Percentiles rank a stretch among this genome's conserved stretches.
Conservation (phyloP, 2,797 vertebrate species). For the Odontamblyopus rebecca region DNA sequence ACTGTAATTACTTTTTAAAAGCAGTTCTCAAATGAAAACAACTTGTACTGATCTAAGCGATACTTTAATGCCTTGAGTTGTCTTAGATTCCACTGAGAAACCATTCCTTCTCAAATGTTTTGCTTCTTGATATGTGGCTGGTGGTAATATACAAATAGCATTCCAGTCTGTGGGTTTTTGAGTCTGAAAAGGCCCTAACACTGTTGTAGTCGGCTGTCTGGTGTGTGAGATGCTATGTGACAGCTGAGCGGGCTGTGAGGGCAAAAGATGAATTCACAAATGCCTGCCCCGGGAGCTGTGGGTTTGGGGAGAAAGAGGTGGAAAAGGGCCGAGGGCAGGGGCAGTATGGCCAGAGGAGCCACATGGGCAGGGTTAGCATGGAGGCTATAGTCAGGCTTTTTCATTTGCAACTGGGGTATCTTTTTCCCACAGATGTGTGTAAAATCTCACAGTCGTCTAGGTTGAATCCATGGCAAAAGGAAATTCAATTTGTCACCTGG, state of each 20-base stretch:
- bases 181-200: slow-evolving; percentile 73
- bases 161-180: slow-evolving; percentile 56
- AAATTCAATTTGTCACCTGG: too few relatives aligned
- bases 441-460: too few relatives aligned
- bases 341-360: slow-evolving; percentile 35
- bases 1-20: slow-evolving; percentile 29
- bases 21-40: slow-evolving; percentile 15
- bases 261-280: slow-evolving; percentile 79
- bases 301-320: slow-evolving; percentile 44
- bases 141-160: slow-evolving; percentile 20
- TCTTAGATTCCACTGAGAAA: slow-evolving; percentile 13
- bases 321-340: slow-evolving; percentile 39
- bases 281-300: slow-evolving; percentile 70
- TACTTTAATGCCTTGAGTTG: slow-evolving; percentile 15
- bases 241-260: slow-evolving; percentile 77
- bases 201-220: slow-evolving; percentile 75
- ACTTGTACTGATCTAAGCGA: slow-evolving; percentile 6
- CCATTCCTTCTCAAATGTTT: not conserved
- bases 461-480: too few relatives aligned
- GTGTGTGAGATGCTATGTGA: slow-evolving; percentile 78
- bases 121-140: not conserved
- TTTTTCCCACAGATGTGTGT: not conserved
- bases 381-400: slow-evolving; percentile 35
- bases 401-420: not conserved
- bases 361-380: slow-evolving; percentile 32